phyloP scores from a whole-genome alignment of 1,140 invertebrate species.

The Xylocopa sonorina region DNA sequence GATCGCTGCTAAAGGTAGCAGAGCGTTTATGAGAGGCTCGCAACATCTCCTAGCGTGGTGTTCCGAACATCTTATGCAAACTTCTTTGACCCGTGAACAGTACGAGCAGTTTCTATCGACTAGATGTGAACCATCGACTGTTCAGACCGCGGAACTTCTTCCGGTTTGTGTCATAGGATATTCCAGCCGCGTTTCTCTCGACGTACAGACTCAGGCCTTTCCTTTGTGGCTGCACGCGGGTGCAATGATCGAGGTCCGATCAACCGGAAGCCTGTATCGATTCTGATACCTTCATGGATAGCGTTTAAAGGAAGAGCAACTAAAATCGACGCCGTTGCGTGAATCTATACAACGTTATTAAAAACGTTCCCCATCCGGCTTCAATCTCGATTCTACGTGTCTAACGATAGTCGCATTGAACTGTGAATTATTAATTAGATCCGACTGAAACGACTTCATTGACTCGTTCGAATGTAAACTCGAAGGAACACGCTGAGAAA shows the following conservation, averaged over 20 bases:
- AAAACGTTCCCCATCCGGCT: background rate
- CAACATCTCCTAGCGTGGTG: background rate
- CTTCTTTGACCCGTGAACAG: constrained; percentile 34
- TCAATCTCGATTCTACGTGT: background rate
- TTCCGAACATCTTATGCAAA: too few relatives aligned
- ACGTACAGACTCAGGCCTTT: constrained; percentile 39
- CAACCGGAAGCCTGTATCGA: constrained; percentile 52
- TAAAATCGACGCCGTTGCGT: background rate
- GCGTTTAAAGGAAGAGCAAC: background rate
- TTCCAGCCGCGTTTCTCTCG: constrained; percentile 67
- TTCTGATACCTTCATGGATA: constrained; percentile 23
- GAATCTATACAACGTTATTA: background rate
- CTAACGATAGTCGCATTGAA: background rate
- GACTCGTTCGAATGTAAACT: too few relatives aligned
- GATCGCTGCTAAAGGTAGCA: background rate
- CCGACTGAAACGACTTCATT: background rate
- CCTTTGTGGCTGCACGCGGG: constrained; percentile 46
- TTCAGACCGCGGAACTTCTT: constrained; percentile 72
- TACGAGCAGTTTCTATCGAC: constrained; percentile 20
- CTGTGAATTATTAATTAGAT: background rate
- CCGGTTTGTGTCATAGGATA: constrained; percentile 70
- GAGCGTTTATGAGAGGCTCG: background rate
- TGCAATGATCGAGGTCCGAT: constrained; percentile 49
- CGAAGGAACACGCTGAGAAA: too few relatives aligned
- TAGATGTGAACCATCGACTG: constrained; percentile 59